A percentile compares a stretch with the other conserved stretches of the same genome.
Conservation (phyloP, 37 sponge, comb jelly and placozoan species). For the Chondrilla cf. caribensis region DNA sequence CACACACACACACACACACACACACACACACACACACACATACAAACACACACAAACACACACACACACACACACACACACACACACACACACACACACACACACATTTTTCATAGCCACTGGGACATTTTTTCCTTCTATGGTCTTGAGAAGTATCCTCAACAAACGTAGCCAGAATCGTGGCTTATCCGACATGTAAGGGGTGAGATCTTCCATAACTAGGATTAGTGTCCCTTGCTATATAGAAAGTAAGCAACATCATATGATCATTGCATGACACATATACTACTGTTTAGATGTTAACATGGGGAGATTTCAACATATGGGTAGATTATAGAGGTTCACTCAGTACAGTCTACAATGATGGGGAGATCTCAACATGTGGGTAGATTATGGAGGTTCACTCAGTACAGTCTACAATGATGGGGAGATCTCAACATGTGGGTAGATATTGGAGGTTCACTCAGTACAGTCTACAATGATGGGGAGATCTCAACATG, state of each 20-base stretch:
- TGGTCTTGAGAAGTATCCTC: constrained; percentile 19
- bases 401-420: no score
- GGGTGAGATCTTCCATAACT: constrained; percentile 41
- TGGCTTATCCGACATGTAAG: constrained; percentile 35
- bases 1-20: constrained; percentile 30
- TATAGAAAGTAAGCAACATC: not conserved
- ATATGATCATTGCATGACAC: not conserved
- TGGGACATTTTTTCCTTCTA: constrained; percentile 29
- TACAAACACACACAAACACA: constrained; percentile 4
- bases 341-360: no score
- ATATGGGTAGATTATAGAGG: no score
- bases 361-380: no score
- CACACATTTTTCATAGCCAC: not conserved
- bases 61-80: constrained; percentile 1
- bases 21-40: constrained; percentile 35
- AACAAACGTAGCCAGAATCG: constrained; percentile 58
- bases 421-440: no score
- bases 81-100: constrained; percentile 7
- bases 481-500: no score
- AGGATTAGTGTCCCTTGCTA: constrained; percentile 73
- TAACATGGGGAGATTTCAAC: no score
- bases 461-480: no score
- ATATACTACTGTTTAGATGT: no score
- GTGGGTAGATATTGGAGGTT: no score
- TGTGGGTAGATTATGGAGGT: no score